Evolutionary conservation across 2,888 invertebrate genomes (phyloP), one percentile per base, ranked within the genome.

Genomic region (Drosophila greeni): DNA sequence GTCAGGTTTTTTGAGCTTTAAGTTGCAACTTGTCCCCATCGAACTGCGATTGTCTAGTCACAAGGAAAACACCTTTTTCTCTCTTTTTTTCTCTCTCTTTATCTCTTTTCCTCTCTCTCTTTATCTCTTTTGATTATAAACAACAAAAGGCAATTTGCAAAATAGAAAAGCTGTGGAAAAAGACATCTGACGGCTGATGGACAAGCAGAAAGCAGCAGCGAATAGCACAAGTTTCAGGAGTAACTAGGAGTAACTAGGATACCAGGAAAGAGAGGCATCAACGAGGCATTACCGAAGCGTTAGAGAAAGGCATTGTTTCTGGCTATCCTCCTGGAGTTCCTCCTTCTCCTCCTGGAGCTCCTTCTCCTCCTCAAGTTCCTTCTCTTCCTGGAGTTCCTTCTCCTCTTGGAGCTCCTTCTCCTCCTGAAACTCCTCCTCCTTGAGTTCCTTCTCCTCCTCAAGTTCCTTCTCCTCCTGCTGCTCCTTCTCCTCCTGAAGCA

Each of bases 181-280:
- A 18, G 43, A 40, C 4, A 12, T 8, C 53, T 80, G 66, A 77
- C 70, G 40, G 31, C 24, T 81, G 75, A 75, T 75, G 65, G 75
- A 71, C 58, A 39, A 7, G 39, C 1, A 29, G 23, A 29, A 34
- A 34, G n/a, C 34, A 34, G 36, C 58, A 43, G 20, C 24, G 0
- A 24, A 6, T 9, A 56, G 56, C 47, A 64, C 1, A 29, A 29
- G 29, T 29, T 29, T n/a, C n/a, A n/a, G n/a, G n/a, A n/a, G n/a
- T n/a, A n/a, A n/a, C n/a, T 60, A 45, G 40, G 52, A 53, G 47
- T 56, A 53, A 49, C 33, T 29, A 59, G 42, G 48, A 59, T 48
- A 42, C 42, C 23, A 3, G 5, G 40, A 8, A 36, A 16, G 36
- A 16, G 16, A 36, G 36, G 36, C 16, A 36, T 36, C 16, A 36